A percentile compares a stretch with the other conserved stretches of the same genome.
Conservation (phyloP, 2,888 invertebrate species). For the Ferdinandea cuprea region DNA sequence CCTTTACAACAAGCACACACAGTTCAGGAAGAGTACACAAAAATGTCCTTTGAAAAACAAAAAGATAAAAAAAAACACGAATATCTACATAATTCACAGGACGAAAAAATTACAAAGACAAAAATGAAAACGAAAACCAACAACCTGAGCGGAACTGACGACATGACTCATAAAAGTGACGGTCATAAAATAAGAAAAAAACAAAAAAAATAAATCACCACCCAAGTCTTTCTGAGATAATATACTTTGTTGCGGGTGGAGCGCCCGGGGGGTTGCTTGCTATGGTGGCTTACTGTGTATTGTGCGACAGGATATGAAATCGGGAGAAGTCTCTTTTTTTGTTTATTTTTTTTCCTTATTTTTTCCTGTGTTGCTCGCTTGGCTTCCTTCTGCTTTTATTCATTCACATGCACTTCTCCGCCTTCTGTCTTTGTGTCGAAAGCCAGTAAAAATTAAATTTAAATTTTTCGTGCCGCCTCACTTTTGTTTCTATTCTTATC, state of each 20-base stretch:
- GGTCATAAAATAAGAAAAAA: slow-evolving; percentile 65
- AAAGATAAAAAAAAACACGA: slow-evolving; percentile 37
- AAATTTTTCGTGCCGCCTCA: slow-evolving; percentile 19
- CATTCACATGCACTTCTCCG: slow-evolving; percentile 37
- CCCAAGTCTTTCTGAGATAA: neutral
- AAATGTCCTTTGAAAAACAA: slow-evolving; percentile 43
- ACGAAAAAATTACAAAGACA: slow-evolving; percentile 21
- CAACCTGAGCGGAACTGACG: slow-evolving; percentile 52
- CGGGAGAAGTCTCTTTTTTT: slow-evolving; percentile 22
- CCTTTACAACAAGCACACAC: neutral
- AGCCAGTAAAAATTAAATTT: slow-evolving; percentile 51
- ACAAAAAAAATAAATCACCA: slow-evolving; percentile 62
- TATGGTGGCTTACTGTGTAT: neutral
- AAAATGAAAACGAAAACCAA: slow-evolving; percentile 15
- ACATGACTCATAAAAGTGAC: slow-evolving; percentile 64
- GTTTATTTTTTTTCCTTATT: no score
- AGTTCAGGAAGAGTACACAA: neutral
- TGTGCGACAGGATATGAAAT: slow-evolving; percentile 50
- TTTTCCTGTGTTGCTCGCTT: no score
- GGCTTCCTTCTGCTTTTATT: slow-evolving; percentile 15
- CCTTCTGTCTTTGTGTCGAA: slow-evolving; percentile 48
- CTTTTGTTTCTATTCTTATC: neutral
- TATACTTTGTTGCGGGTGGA: neutral
- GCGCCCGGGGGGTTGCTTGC: neutral
- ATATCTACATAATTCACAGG: slow-evolving; percentile 36